Conservation (phyloP, 2,797 vertebrate species). For the Peromyscus melanophrys region DNA sequence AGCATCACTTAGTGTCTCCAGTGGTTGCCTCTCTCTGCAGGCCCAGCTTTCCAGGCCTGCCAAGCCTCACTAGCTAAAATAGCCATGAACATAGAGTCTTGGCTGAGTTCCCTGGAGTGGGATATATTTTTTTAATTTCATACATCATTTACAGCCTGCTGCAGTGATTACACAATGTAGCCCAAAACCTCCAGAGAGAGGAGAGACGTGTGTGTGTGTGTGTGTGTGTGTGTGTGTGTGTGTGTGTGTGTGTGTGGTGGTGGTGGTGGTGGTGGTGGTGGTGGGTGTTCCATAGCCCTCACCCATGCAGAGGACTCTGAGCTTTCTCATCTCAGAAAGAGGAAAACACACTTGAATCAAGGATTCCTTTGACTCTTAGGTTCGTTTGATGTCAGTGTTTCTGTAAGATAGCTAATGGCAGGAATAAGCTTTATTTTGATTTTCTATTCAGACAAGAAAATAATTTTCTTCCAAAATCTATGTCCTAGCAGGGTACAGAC, state of each 20-base stretch:
- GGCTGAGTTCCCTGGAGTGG: neutral
- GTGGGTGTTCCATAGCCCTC: fast-evolving
- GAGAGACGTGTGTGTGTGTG: fast-evolving
- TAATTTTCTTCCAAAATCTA: conserved; percentile 44
- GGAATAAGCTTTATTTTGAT: neutral
- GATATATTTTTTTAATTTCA: neutral
- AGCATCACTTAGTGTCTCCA: conserved; percentile 18
- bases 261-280: too few species aligned
- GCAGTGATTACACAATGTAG: neutral
- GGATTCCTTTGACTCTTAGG: neutral
- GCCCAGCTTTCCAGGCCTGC: neutral
- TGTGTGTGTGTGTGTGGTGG: too few species aligned
- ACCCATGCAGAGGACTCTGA: fast-evolving
- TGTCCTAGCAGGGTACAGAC: neutral
- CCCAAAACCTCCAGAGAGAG: neutral
- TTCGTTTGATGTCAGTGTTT: conserved; percentile 2
- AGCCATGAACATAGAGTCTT: neutral
- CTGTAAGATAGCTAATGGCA: neutral
- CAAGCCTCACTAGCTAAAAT: conserved; percentile 42
- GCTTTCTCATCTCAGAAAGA: neutral
- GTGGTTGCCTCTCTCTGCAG: neutral
- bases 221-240: neutral
- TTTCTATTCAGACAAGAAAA: conserved; percentile 44
- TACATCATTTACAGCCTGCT: conserved; percentile 33
- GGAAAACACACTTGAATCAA: neutral